phyloP scores from a whole-genome alignment of 2,888 invertebrate genomes.

The Leptura quadrifasciata region DNA sequence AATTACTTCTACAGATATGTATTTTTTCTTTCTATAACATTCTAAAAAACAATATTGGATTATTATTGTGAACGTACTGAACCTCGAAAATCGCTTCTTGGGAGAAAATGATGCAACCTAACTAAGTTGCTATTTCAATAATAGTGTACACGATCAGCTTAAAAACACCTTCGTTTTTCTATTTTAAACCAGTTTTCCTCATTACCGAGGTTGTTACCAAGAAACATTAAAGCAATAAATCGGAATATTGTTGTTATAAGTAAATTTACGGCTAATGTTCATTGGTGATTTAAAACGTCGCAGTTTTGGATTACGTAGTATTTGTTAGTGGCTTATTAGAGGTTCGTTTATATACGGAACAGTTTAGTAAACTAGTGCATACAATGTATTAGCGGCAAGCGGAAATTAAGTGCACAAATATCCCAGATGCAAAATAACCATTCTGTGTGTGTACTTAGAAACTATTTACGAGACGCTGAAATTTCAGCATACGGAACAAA shows the following conservation, averaged over 20 bases:
- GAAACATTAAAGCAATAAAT: neutral
- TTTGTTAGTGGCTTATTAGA: slow-evolving; percentile 55
- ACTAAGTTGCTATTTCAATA: neutral
- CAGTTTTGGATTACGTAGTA: slow-evolving; percentile 32
- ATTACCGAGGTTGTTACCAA: neutral
- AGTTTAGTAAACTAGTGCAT: slow-evolving; percentile 61
- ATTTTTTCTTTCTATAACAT: too few relatives aligned
- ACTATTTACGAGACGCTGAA: slow-evolving; percentile 63
- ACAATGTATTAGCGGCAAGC: slow-evolving; percentile 62
- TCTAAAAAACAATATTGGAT: too few relatives aligned
- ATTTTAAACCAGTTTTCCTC: neutral
- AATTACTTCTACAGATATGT: too few relatives aligned
- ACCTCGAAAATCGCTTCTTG: neutral
- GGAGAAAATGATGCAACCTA: neutral
- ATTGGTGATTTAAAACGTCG: slow-evolving; percentile 25
- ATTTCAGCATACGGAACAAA: slow-evolving; percentile 63
- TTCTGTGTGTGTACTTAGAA: slow-evolving; percentile 60
- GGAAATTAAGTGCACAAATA: slow-evolving; percentile 67
- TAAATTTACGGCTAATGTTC: slow-evolving; percentile 17
- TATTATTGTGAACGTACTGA: too few relatives aligned
- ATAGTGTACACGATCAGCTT: neutral
- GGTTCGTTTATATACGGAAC: slow-evolving; percentile 67
- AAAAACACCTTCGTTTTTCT: slow-evolving; percentile 1
- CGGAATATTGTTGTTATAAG: slow-evolving; percentile 1
- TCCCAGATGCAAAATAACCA: slow-evolving; percentile 63